Conservation (phyloP, 2,888 invertebrate genomes). For the Trachelus iudaicus region DNA sequence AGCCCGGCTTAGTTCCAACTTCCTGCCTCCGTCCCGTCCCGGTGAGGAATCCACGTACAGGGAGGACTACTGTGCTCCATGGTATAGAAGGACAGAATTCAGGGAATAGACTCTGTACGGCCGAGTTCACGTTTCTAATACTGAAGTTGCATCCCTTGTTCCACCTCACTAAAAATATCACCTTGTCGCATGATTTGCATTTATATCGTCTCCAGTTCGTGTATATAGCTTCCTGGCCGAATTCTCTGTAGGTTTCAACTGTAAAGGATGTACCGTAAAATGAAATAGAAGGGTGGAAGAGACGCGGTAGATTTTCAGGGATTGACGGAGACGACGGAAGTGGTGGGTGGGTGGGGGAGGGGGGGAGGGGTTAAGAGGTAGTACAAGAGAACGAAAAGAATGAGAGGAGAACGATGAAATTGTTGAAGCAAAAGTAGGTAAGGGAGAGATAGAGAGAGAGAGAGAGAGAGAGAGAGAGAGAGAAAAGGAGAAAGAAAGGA, state of each 20-base stretch:
- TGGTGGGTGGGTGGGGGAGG: neutral
- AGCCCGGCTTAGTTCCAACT: constrained; percentile 44
- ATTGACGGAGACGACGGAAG: neutral
- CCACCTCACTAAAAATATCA: neutral
- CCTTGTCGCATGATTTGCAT: neutral
- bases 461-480: constrained; percentile 19
- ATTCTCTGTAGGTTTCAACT: neutral
- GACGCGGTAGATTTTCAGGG: neutral
- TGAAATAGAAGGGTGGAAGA: neutral
- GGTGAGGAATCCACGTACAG: neutral
- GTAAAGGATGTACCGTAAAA: neutral
- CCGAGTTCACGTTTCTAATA: neutral
- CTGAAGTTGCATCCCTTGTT: neutral
- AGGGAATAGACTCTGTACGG: neutral
- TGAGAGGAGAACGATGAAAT: constrained; percentile 23
- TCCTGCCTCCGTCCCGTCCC: constrained; percentile 16
- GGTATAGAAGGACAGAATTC: neutral
- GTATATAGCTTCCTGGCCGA: neutral
- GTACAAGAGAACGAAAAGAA: neutral
- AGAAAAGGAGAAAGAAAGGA: constrained; percentile 17
- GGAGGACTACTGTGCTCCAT: neutral
- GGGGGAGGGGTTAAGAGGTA: neutral
- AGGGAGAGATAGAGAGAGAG: constrained; percentile 20
- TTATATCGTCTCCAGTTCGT: neutral
- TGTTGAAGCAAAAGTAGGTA: constrained; percentile 30